These are phyloP conservation scores for Geotria australis DNA, from an alignment of 2,797 vertebrate genomes.

Conservation along the genomic window DNA sequence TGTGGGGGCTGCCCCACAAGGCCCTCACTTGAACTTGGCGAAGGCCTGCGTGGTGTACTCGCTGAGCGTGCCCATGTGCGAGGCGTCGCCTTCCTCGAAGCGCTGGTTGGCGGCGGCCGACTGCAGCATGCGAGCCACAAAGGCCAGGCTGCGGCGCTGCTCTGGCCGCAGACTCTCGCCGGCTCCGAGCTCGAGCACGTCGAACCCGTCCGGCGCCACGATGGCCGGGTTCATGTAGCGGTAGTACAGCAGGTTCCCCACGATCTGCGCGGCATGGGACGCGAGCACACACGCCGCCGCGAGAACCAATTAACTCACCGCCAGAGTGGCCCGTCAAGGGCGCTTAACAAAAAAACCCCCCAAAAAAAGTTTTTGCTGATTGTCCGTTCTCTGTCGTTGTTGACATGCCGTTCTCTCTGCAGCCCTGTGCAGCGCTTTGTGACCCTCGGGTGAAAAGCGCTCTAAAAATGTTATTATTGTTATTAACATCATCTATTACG, in stretches of 20 bases:
- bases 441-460: too few relatives aligned
- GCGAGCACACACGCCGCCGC: too few relatives aligned
- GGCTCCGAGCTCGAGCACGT: constrained; percentile 81
- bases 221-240: constrained; percentile 98
- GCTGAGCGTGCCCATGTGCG: constrained; percentile 75
- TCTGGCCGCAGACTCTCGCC: constrained; percentile 77
- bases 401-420: too few relatives aligned
- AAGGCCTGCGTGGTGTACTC: constrained; percentile 62
- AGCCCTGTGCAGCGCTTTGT: too few relatives aligned
- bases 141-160: constrained; percentile 72
- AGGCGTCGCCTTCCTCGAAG: constrained; percentile 70
- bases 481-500: too few relatives aligned
- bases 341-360: too few relatives aligned
- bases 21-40: constrained; percentile 70
- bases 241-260: constrained; percentile 84
- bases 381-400: too few relatives aligned
- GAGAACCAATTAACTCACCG: too few relatives aligned
- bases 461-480: too few relatives aligned
- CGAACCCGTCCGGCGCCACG: constrained; percentile 76
- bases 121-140: constrained; percentile 90
- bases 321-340: too few relatives aligned
- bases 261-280: constrained; percentile 22
- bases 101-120: constrained; percentile 92
- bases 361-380: too few relatives aligned
- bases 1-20: too few relatives aligned